Evolutionary conservation across 2,113 vertebrate genomes (phyloP).

Genomic region (Toxotes chatareus): DNA sequence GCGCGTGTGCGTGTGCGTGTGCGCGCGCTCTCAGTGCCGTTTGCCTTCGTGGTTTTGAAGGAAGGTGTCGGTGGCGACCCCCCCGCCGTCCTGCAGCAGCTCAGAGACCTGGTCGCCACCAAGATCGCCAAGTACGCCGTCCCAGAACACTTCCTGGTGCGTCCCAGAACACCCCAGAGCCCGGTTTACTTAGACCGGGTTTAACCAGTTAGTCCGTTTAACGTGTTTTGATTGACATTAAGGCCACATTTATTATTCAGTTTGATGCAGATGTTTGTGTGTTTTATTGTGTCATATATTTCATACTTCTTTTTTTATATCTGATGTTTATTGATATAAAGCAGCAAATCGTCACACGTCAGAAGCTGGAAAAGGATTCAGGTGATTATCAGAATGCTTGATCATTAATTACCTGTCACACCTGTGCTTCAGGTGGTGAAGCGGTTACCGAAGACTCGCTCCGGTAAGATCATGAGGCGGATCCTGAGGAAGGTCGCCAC

Average conservation of each 20-base stretch:
- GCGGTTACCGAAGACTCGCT: slow-evolving; percentile 93
- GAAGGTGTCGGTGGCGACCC: slow-evolving; percentile 68
- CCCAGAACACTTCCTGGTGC: slow-evolving; percentile 91
- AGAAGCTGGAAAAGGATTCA: too few relatives aligned
- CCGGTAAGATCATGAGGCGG: slow-evolving; percentile 94
- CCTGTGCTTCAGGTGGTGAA: slow-evolving; percentile 87
- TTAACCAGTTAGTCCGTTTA: too few relatives aligned
- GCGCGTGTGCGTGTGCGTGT: slow-evolving; percentile 9
- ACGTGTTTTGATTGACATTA: too few relatives aligned
- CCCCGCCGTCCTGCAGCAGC: slow-evolving; percentile 80
- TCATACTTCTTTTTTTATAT: too few relatives aligned
- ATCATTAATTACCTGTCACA: too few relatives aligned
- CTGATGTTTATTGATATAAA: too few relatives aligned
- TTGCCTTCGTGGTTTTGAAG: slow-evolving; percentile 92
- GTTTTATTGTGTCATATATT: too few relatives aligned
- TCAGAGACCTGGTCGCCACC: slow-evolving; percentile 84
- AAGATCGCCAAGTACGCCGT: slow-evolving; percentile 94
- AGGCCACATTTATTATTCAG: too few relatives aligned
- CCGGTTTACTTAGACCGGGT: neutral
- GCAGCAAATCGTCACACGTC: too few relatives aligned
- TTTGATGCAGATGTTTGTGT: too few relatives aligned
- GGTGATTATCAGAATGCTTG: too few relatives aligned
- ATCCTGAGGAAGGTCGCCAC: slow-evolving; percentile 88
- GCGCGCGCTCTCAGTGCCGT: slow-evolving; percentile 83
- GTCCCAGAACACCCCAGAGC: neutral